phyloP scores from a whole-genome alignment of 2,113 vertebrate species.

The Mystacornis crossleyi region DNA sequence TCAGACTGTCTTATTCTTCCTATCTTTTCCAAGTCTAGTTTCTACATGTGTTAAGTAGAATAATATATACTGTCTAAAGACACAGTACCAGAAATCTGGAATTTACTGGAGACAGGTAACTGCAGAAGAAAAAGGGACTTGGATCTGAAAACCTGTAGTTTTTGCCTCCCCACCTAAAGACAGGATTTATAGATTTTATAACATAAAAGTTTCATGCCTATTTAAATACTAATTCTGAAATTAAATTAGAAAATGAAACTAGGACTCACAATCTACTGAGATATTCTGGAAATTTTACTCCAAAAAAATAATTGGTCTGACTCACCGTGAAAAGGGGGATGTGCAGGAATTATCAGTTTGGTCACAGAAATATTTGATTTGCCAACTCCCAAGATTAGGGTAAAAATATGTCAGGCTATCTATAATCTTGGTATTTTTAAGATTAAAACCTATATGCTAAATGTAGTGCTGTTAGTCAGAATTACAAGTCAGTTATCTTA shows the following conservation, averaged over 20 bases:
- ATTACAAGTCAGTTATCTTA: background rate
- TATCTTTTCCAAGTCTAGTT: background rate
- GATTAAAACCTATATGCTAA: background rate
- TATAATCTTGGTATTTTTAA: background rate
- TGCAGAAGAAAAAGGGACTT: background rate
- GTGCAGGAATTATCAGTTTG: background rate
- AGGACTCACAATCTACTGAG: background rate
- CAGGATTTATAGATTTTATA: background rate
- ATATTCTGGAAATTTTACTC: background rate
- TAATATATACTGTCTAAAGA: background rate
- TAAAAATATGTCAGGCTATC: background rate
- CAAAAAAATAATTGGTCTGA: background rate
- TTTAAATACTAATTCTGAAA: background rate
- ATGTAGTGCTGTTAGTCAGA: background rate
- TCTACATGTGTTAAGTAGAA: background rate
- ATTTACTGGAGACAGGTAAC: background rate
- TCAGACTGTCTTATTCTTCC: background rate
- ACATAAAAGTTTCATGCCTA: background rate
- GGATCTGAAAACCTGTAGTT: background rate
- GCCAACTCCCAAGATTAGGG: background rate
- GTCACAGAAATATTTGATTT: background rate
- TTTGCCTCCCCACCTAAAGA: background rate
- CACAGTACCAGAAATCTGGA: background rate
- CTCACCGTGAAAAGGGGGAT: background rate
- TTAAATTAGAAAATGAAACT: background rate